Conservation (phyloP, 1,140 invertebrate genomes). For the Penaeus indicus region DNA sequence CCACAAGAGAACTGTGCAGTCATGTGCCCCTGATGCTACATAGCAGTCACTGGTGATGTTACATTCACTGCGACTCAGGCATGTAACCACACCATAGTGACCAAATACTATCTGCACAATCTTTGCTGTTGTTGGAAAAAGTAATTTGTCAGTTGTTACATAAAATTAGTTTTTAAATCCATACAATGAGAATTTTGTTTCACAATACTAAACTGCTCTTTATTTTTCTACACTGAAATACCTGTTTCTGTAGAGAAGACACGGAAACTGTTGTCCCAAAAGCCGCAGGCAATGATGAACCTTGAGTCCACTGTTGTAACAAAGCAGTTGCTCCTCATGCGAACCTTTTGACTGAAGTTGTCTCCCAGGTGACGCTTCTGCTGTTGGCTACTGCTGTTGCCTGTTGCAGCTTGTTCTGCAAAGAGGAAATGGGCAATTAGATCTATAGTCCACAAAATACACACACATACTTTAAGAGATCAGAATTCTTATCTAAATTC, state of each 20-base stretch:
- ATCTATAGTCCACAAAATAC: not conserved
- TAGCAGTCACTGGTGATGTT: constrained; percentile 99
- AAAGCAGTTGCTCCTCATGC: constrained; percentile 94
- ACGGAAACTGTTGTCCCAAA: constrained; percentile 99
- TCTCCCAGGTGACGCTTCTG: constrained; percentile 90
- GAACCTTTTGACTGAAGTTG: constrained; percentile 95
- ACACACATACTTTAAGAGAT: too few species aligned
- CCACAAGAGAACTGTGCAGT: constrained; percentile 98
- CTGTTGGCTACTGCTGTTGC: constrained; percentile 67
- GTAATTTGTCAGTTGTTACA: constrained; percentile 21
- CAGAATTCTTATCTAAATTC: too few species aligned
- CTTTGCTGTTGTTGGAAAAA: constrained; percentile 80
- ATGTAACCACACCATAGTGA: constrained; percentile 98
- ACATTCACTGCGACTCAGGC: constrained; percentile 95
- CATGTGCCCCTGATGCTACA: constrained; percentile 96
- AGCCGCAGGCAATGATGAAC: constrained; percentile 97
- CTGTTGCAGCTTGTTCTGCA: constrained; percentile 67
- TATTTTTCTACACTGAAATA: constrained; percentile 68
- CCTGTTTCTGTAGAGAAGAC: constrained; percentile 97
- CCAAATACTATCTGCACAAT: constrained; percentile 98
- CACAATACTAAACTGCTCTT: too few species aligned
- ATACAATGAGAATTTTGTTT: too few species aligned
- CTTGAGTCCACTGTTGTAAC: constrained; percentile 91
- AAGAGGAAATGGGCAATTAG: constrained; percentile 63
- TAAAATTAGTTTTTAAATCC: too few species aligned